Evolutionary conservation across 35 echinoderm and acorn worm species (phyloP), one percentile per base, ranked within the genome.

Genomic region (Patiria miniata): DNA sequence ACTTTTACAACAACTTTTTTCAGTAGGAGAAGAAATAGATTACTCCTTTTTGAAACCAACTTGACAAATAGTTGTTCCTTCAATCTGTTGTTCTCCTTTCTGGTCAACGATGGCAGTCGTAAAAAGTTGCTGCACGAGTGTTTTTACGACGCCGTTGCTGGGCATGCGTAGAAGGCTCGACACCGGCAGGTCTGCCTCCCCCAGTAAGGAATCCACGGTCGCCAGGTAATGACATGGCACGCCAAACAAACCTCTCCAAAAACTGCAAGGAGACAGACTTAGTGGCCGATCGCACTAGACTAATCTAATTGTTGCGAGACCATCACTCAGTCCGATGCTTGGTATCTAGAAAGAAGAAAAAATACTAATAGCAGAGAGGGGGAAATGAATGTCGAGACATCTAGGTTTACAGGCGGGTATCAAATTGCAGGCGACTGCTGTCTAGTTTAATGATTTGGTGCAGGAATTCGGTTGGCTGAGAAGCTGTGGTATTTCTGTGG

Each of bases 261-360:
- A 73, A 73, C 14, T 23, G 14, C 9, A 47, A 73, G 65, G 65
- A 73, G 29, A 73, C 29, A 16, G 65, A 73, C 65, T 73, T 34
- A 73, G 23, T 73, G 65, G 65, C 21, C 26, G 15, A 30, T 73
- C 65, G 65, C 26, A 73, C 26, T 23, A 73, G 65, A 73, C 65
- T 73, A 73, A 73, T 73, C 34, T 73, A 73, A 73, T 73, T 73
- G 65, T 73, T 73, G 65, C 65, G 65, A 18, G 65, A 36, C 65
- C 2, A 30, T 73, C n/a, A n/a, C n/a, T n/a, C 22, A 73, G 65
- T 73, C 65, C 14, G 14, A 10, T 68, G 5, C 29, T 14, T 34
- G 14, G 29, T 73, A 14, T n/a, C 6, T 2, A 32, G 8, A 32
- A 12, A 12, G 5, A 0, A 73, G 4, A 30, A 32, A 32, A 47